Percentiles rank a stretch among this genome's conserved stretches.
Evolutionary conservation across 92 coral and sea anemone genomes (phyloP).

Genomic region (Umimayanthus kanabou): DNA sequence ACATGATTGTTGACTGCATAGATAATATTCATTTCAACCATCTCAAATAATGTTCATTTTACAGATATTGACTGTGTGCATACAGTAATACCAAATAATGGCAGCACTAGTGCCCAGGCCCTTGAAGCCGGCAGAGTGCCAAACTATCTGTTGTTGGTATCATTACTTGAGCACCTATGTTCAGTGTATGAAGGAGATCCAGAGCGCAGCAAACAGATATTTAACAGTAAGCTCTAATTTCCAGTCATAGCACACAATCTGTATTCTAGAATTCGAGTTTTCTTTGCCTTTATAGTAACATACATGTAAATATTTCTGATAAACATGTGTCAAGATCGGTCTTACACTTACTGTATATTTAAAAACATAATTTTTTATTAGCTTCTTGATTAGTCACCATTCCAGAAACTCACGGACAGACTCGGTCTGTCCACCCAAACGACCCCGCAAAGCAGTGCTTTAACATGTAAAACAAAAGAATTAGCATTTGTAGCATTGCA

Average conservation of each 20-base stretch:
- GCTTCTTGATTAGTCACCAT: too few species aligned
- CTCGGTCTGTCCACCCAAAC: too few species aligned
- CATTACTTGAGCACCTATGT: slow-evolving; percentile 91
- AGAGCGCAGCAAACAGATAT: slow-evolving; percentile 80
- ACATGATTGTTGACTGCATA: too few species aligned
- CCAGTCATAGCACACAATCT: too few species aligned
- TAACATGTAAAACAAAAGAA: too few species aligned
- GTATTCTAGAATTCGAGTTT: not conserved
- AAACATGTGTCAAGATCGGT: too few species aligned
- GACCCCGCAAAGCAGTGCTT: too few species aligned
- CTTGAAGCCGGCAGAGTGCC: slow-evolving; percentile 90
- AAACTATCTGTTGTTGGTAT: slow-evolving; percentile 85
- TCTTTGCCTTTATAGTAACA: not conserved
- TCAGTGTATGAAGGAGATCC: slow-evolving; percentile 80
- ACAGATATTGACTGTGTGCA: slow-evolving; percentile 64
- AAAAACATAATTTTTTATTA: too few species aligned
- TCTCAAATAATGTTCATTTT: not conserved
- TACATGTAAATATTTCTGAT: too few species aligned
- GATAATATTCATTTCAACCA: not conserved
- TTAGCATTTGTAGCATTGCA: too few species aligned
- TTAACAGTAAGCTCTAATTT: slow-evolving; percentile 68
- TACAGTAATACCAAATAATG: slow-evolving; percentile 64
- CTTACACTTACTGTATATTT: too few species aligned
- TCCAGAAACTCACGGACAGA: too few species aligned
- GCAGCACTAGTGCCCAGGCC: slow-evolving; percentile 75